Conservation (phyloP, 2,888 invertebrate species). For the Orthosia cruda region DNA sequence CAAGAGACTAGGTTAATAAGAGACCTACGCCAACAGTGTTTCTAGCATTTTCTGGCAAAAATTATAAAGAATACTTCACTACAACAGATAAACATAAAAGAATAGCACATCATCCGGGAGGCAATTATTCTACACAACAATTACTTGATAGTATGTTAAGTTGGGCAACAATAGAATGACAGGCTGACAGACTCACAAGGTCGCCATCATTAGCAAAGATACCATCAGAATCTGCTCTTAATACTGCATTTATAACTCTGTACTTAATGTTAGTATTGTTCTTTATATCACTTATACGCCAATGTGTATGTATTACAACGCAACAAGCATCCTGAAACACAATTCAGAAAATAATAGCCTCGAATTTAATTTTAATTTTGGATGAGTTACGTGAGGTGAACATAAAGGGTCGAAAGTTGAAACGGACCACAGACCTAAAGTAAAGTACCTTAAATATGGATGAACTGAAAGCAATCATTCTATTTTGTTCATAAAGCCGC, state of each 20-base stretch:
- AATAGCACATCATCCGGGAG: constrained; percentile 51
- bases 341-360: background rate
- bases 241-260: constrained; percentile 29
- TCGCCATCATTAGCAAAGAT: constrained; percentile 77
- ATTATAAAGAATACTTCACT: constrained; percentile 4
- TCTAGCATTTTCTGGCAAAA: background rate
- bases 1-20: no score
- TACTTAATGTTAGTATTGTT: constrained; percentile 36
- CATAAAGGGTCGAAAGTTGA: background rate
- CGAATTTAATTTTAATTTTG: background rate
- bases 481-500: no score
- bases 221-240: constrained; percentile 69
- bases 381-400: background rate
- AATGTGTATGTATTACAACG: background rate
- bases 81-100: constrained; percentile 34
- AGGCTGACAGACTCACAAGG: constrained; percentile 74
- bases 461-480: no score
- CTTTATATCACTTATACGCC: constrained; percentile 2
- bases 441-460: background rate
- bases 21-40: no score
- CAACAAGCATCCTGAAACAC: background rate
- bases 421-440: background rate
- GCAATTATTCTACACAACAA: constrained; percentile 73
- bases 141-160: constrained; percentile 79
- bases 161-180: constrained; percentile 86